A percentile compares a stretch with the other conserved stretches of the same genome.
phyloP scores from a whole-genome alignment of 2,797 vertebrate genomes.

The Rhinoraja longicauda region DNA sequence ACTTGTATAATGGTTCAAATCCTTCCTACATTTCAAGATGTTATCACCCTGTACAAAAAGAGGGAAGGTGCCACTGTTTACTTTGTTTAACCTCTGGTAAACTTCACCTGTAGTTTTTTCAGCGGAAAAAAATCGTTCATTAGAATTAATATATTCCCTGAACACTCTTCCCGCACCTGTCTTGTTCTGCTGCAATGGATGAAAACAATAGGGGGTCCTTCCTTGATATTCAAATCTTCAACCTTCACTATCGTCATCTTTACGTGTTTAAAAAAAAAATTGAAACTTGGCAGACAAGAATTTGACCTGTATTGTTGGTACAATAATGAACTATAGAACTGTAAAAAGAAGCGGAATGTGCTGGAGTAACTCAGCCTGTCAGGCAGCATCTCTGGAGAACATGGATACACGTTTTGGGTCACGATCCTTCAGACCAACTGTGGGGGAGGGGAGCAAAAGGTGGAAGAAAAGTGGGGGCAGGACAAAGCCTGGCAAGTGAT shows the following conservation, averaged over 20 bases:
- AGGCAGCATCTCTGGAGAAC: too few species aligned
- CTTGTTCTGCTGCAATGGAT: neutral
- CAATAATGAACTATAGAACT: too few species aligned
- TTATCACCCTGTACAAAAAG: neutral
- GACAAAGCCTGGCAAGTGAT: too few species aligned
- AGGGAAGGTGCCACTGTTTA: neutral
- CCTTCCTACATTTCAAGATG: neutral
- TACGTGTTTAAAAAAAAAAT: neutral
- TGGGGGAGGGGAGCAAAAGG: too few species aligned
- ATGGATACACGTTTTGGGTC: too few species aligned
- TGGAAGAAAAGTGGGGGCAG: too few species aligned
- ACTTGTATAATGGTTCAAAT: neutral
- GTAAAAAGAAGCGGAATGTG: too few species aligned
- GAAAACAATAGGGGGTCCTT: neutral
- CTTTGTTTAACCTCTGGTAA: neutral
- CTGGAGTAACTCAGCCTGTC: too few species aligned
- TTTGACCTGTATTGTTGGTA: too few species aligned
- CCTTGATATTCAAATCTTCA: neutral
- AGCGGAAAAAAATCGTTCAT: neutral
- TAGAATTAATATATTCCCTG: neutral
- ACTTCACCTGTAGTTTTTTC: neutral
- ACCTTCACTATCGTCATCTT: neutral
- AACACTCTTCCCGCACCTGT: neutral
- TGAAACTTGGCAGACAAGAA: too few species aligned
- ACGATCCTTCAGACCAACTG: too few species aligned